These are phyloP conservation scores for Petrocephalus zakoni DNA, from an alignment of 2,113 vertebrate species.

Conservation along the genomic window DNA sequence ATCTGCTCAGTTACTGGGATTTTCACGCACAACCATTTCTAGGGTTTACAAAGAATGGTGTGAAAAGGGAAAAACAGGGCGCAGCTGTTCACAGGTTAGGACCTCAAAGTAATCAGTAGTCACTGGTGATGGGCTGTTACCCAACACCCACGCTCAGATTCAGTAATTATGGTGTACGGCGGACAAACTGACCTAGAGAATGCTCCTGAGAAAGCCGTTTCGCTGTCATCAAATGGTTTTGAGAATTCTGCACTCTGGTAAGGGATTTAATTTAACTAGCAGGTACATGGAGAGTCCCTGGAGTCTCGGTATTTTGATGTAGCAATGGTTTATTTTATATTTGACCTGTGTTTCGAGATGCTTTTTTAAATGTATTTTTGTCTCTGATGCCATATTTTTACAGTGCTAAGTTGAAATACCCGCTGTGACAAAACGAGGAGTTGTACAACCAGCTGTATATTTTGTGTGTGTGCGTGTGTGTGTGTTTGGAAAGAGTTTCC, in stretches of 20 bases:
- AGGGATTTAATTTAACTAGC: constrained; percentile 2
- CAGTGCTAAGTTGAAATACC: not conserved
- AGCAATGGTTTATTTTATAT: not conserved
- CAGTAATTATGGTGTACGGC: not conserved
- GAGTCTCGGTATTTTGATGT: not conserved
- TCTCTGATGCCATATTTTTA: constrained; percentile 13
- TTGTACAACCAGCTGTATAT: not conserved
- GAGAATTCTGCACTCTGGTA: not conserved
- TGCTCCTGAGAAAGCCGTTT: not conserved
- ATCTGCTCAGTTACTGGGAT: too few relatives aligned
- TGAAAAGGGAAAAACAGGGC: too few relatives aligned
- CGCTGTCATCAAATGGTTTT: not conserved
- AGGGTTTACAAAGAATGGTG: too few relatives aligned
- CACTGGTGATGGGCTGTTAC: not conserved
- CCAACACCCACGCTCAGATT: not conserved
- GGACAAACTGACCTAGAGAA: not conserved
- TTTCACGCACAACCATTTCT: too few relatives aligned
- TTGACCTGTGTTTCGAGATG: not conserved
- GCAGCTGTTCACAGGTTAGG: not conserved
- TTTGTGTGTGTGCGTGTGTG: not conserved
- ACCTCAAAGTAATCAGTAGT: not conserved
- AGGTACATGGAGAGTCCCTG: not conserved
- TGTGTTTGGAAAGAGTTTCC: not conserved
- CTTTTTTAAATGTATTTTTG: constrained; percentile 15
- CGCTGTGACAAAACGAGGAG: not conserved